These are phyloP conservation scores for Gnathonemus longibarbis DNA, from an alignment of 2,113 vertebrate genomes.

Conservation along the genomic window DNA sequence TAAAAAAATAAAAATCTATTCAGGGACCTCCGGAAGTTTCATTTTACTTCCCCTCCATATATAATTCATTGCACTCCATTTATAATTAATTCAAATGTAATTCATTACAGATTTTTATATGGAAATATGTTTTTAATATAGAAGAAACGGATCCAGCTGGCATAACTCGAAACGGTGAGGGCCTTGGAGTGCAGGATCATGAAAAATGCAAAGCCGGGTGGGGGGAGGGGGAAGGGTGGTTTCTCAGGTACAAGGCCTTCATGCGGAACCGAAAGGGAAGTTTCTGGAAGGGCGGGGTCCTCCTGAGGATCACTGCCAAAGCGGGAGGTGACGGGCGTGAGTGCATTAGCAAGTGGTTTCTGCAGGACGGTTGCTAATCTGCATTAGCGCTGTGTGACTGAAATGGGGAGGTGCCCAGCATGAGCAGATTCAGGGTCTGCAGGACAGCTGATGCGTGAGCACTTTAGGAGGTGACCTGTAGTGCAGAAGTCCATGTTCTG, in stretches of 20 bases:
- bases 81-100: slow-evolving; percentile 8
- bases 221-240: not conserved
- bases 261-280: not conserved
- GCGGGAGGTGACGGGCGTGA: not conserved
- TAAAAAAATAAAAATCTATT: not conserved
- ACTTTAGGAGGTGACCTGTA: not conserved
- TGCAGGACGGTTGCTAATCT: not conserved
- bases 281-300: not conserved
- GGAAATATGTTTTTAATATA: slow-evolving; percentile 8
- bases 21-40: not conserved
- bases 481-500: not conserved
- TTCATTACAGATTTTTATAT: not conserved
- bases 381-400: not conserved
- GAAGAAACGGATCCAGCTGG: not conserved
- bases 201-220: not conserved
- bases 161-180: not conserved
- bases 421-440: not conserved
- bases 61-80: slow-evolving; percentile 2
- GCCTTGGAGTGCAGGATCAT: not conserved
- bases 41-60: not conserved
- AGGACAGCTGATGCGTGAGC: not conserved
- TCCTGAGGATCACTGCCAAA: not conserved
- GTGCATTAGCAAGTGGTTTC: not conserved
- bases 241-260: not conserved
- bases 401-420: not conserved